These are phyloP conservation scores for Noctua janthe DNA, from an alignment of 2,888 invertebrate genomes.

Conservation along the genomic window DNA sequence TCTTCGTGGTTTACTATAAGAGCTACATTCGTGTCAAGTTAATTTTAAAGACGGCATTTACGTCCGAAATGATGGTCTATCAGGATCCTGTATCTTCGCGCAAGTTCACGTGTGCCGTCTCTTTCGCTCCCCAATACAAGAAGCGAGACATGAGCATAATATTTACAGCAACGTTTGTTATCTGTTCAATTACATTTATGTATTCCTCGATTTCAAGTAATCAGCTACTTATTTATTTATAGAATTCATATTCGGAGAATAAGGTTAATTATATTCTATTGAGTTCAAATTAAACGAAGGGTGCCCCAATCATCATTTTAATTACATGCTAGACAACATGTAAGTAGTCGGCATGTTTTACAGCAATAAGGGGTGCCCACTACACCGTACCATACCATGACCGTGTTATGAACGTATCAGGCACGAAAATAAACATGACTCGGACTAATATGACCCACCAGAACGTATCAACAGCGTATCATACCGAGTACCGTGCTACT, in stretches of 20 bases:
- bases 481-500: conserved; percentile 6
- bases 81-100: conserved; percentile 36
- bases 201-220: neutral
- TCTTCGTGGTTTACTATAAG: conserved; percentile 27
- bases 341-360: neutral
- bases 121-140: conserved; percentile 11
- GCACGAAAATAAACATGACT: neutral
- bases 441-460: neutral
- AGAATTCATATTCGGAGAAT: neutral
- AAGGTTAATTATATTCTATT: neutral
- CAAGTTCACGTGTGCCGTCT: conserved; percentile 10
- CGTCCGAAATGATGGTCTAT: conserved; percentile 43
- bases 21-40: conserved; percentile 32
- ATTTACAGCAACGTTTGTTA: conserved; percentile 33
- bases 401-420: neutral
- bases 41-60: conserved; percentile 41
- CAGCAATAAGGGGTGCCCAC: neutral
- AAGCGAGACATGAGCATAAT: conserved; percentile 27
- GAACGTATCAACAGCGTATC: neutral
- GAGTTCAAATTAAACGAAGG: neutral
- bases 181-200: conserved; percentile 9
- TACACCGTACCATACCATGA: neutral
- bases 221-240: neutral
- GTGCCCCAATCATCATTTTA: neutral
- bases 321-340: neutral